Base-by-base conservation (phyloP, 2,888 invertebrate species). In the Leptura quadrifasciata region DNA sequence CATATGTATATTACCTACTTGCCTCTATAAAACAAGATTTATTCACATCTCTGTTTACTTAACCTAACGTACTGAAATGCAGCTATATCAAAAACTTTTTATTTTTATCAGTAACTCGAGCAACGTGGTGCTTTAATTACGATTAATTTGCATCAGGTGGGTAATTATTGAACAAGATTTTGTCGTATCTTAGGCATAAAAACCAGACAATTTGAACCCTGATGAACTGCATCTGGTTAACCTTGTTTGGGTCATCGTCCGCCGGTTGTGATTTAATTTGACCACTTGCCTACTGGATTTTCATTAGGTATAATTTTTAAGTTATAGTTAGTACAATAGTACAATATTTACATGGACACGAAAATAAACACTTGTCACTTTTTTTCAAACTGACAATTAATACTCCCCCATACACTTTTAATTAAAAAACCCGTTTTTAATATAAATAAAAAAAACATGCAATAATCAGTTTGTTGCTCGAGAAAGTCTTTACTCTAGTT, bases 231-330 rank as follows among this genome's bases (percentile, higher is more conserved):
- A 81, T 81, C 80, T 83, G 80, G 83, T 79, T 78, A 79, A 74
- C 81, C 83, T 83, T 84, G 81, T 76, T 76, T 79, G 71, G 81
- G 81, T 82, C 80, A 81, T 81, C 80, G 83, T 76, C 83, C 83
- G 79, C 72, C 64, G 75, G 35, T 63, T 72, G 61, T 70, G 64
- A 68, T 67, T 31, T 52, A 65, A 72, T 58, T 74, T 61, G 63
- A 68, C 72, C 60, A 55, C 61, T 31, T 54, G 17, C 31, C 60
- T 17, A 31, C 31, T 61, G 15, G 1, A 17, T 31, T 61, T 61
- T 31, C 8, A 31, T 60, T 24, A 60, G 27, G 18, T 21, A 20
- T 1, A n/a, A 18, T 35, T 18, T 35, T 39, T 31, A 8, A 8
- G 2, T 31, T 31, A 31, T 31, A 8, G 27, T 2, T n/a, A 2